Evolutionary conservation across 2,797 vertebrate genomes (phyloP), one percentile per base, ranked within the genome.

Genomic region (Mus caroli): DNA sequence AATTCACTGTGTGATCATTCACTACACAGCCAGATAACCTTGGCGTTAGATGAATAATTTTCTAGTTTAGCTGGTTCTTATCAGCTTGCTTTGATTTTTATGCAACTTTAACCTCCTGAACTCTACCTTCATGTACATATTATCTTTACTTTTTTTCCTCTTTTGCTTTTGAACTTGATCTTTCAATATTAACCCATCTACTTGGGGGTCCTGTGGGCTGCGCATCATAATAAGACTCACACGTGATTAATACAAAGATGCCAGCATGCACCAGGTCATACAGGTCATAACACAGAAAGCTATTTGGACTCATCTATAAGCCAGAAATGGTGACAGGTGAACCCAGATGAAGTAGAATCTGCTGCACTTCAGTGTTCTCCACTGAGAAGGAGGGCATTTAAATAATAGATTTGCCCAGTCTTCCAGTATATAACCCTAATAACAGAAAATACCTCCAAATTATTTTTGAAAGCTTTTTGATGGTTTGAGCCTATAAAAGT

Each of bases 61-160:
- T 90, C 75, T 73, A 46, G 46, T n/a, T 80, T 31, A 67, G 14
- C 43, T 90, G 40, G 84, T 93, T 94, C 94, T 91, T 88, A 94
- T 94, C 93, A 96, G n/a, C 31, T 88, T 91, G 12, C 62, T 95
- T 96, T 88, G 52, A 90, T 94, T 89, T 95, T 82, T 92, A 79
- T 26, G 54, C 28, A 95, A 82, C 76, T 78, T 90, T 15, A 90
- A n/a, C 60, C 95, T 73, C 22, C 20, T 86, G 69, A 88, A 92
- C 40, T 96, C n/a, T 93, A 80, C 24, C 34, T 37, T 89, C 85
- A 4, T 69, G 3, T 62, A 79, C 43, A 28, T 37, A 11, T 79
- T 95, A 64, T 37, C 40, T 54, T 64, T 67, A 58, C 19, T 73
- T 67, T 90, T 83, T 90, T 50, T 87, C 34, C 31, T 9, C 87